Base-by-base conservation (phyloP, 2,888 invertebrate genomes). In the Cataglyphis cursor region DNA sequence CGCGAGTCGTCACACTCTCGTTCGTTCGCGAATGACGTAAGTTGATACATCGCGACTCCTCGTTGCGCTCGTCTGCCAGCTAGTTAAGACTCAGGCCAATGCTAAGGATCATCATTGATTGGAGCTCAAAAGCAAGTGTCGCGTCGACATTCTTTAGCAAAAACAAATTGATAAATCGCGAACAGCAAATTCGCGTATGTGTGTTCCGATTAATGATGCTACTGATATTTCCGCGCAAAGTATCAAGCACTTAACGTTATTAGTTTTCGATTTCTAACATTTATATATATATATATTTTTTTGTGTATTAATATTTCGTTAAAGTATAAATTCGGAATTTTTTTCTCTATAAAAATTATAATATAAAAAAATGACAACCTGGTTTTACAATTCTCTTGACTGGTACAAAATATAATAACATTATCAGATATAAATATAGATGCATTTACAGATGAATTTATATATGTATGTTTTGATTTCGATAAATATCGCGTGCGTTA, bases 21-120 rank as follows among this genome's bases (percentile, higher is more conserved):
- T 66, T 83, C 75, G 51, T 87, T 88, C 73, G 54, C 38, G 81
- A 90, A 90, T 90, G 87, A 90, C 89, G 88, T 87, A 90, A 90
- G 83, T 82, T 54, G 82, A 74, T 41, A 24, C 65, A 70, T 85
- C 84, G 84, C 70, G 80, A 78, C 81, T 84, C 62, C 82, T 88
- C 81, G 83, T 86, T 85, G 75, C 72, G 82, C 81, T 88, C 89
- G 87, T 90, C 86, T 72, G 66, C 78, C 72, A 87, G 76, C 72
- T 83, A 87, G 82, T 90, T 88, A 85, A 85, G 85, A 82, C 84
- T 84, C 83, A 78, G 59, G 70, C 81, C 82, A 84, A 83, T 82
- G 88, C 66, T 87, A 84, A 85, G 84, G 84, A 85, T 87, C 76
- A 68, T 62, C 84, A 90, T 86, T 87, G 90, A 90, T 88, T 85